Evolutionary conservation across 1,140 invertebrate species (phyloP).

Genomic region (Brachionus rubens): DNA sequence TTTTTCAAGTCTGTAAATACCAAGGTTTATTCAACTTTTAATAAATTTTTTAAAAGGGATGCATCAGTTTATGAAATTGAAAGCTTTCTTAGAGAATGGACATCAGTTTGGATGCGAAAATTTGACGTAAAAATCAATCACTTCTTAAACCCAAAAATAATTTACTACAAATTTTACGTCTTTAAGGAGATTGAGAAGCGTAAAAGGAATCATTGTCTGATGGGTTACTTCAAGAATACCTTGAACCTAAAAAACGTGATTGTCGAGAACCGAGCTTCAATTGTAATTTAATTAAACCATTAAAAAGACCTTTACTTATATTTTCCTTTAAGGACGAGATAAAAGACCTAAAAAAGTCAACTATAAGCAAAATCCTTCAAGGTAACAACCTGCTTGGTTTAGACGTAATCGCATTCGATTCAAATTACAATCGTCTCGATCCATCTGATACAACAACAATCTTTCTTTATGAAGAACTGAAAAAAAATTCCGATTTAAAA

Average conservation of each 20-base stretch:
- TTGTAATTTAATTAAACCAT: background rate
- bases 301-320: background rate
- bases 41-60: constrained; percentile 9
- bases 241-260: constrained; percentile 43
- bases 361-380: constrained; percentile 37
- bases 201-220: constrained; percentile 33
- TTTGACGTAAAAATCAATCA: constrained; percentile 45
- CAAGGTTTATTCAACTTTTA: no score
- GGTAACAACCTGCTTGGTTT: constrained; percentile 26
- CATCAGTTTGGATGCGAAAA: constrained; percentile 29
- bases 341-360: constrained; percentile 43
- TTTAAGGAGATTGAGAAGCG: constrained; percentile 28
- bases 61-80: constrained; percentile 25
- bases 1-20: no score
- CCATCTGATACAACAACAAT: background rate
- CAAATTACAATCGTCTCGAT: constrained; percentile 39
- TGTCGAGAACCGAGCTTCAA: constrained; percentile 41
- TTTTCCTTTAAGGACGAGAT: constrained; percentile 32
- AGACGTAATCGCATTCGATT: constrained; percentile 36
- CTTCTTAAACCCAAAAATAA: background rate
- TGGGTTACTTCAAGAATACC: constrained; percentile 34
- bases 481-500: constrained; percentile 30
- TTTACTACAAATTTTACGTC: background rate
- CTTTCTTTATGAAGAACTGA: constrained; percentile 36
- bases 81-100: constrained; percentile 26